Base-by-base conservation (phyloP, 2,888 invertebrate genomes). In the Opisthograptis luteolata region DNA sequence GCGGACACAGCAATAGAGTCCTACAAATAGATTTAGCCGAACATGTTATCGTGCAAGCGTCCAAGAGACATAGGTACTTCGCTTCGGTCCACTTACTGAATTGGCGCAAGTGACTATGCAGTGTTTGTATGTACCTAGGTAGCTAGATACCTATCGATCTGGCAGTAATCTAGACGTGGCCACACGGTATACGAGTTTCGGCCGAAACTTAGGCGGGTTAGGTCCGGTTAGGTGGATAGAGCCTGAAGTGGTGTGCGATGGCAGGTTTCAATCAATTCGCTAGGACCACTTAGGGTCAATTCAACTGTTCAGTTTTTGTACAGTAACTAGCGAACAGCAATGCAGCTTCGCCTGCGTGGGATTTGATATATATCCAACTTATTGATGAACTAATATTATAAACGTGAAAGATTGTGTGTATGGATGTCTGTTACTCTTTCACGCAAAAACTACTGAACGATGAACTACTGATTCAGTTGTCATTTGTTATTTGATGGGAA, bases 241-340 rank as follows among this genome's bases (percentile, higher is more conserved):
- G 32, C 3, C 3, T 9, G 10, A 9, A 27, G 9, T 25, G 19
- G 39, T 39, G 39, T 39, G 19, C 46, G 39, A 39, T 32, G 32
- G 46, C 32, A 46, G 39, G 32, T 35, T 31, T 13, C 32, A 46
- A 39, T 46, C 46, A 19, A 46, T 39, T 32, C 31, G 25, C 32
- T 13, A 12, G 12, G 20, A 20, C 8, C 34, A 13, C 13, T 20
- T 20, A 10, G n/a, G 5, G 2, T 22, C 7, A n/a, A 22, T 22
- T 22, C 2, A n/a, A 22, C n/a, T 6, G 22, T 7, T 20, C 20
- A 5, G n/a, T 5, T 5, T 1, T 6, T n/a, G 22, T 22, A 22
- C 4, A 25, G n/a, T 14, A 8, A 30, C 24, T 25, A 15, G 15
- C 15, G 30, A 22, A 22, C 22, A n/a, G n/a, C n/a, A n/a, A n/a